These are phyloP conservation scores for Xestoiulus laeticollis DNA, from an alignment of 2,888 invertebrate species.

Conservation along the genomic window DNA sequence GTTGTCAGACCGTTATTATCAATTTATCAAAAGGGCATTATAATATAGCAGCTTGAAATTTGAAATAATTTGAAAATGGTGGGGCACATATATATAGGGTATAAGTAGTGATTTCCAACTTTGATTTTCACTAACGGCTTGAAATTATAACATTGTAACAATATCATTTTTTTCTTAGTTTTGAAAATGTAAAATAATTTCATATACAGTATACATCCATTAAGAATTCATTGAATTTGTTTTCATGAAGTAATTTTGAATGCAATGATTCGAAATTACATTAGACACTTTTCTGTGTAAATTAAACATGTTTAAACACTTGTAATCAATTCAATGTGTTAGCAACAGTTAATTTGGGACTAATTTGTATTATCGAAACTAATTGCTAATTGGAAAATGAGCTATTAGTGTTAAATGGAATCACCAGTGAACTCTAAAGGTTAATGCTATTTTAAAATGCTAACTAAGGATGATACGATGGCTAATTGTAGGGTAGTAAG, in stretches of 20 bases:
- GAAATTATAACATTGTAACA: no score
- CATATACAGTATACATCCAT: no score
- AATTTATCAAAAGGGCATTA: not conserved
- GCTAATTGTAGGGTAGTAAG: not conserved
- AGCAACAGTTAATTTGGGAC: not conserved
- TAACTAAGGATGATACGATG: not conserved
- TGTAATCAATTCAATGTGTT: no score
- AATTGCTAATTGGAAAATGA: not conserved
- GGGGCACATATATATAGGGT: not conserved
- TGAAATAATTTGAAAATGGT: not conserved
- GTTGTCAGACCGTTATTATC: not conserved
- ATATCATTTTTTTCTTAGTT: no score
- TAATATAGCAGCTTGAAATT: not conserved
- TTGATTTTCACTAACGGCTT: no score
- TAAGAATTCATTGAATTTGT: no score
- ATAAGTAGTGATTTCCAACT: no score
- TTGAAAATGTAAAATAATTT: no score
- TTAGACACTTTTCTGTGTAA: no score
- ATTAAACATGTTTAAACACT: no score
- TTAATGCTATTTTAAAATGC: not conserved
- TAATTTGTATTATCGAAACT: not conserved
- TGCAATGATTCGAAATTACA: no score
- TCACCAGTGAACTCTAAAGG: not conserved
- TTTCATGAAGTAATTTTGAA: no score
- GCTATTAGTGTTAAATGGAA: not conserved